These are phyloP conservation scores for Bilobella aurantiaca DNA, from an alignment of 1,140 invertebrate genomes.

Conservation along the genomic window DNA sequence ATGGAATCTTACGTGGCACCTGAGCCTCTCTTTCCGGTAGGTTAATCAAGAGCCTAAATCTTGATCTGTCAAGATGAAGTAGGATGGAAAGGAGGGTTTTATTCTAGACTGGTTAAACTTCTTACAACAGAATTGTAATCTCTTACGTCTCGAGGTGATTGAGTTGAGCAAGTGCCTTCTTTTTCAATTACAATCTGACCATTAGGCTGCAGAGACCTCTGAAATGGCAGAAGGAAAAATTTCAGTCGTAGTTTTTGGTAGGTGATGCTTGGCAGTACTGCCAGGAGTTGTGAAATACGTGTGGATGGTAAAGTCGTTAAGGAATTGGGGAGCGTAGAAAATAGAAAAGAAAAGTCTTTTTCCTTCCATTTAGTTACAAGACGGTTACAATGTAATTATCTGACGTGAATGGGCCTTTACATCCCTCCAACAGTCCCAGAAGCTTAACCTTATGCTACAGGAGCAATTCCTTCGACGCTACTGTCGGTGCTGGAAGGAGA, in stretches of 20 bases:
- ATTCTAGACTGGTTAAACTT: too few relatives aligned
- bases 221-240: too few relatives aligned
- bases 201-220: too few relatives aligned
- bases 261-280: too few relatives aligned
- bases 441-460: conserved; percentile 11
- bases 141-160: background rate
- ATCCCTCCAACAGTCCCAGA: background rate
- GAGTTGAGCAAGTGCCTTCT: background rate
- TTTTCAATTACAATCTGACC: background rate
- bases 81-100: too few relatives aligned
- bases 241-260: too few relatives aligned
- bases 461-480: too few relatives aligned
- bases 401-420: conserved; percentile 22
- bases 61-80: too few relatives aligned
- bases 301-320: background rate
- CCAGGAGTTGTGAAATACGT: background rate
- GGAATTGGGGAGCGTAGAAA: background rate
- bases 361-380: conserved; percentile 29
- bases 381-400: conserved; percentile 36
- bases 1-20: too few relatives aligned
- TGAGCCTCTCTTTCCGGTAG: too few relatives aligned
- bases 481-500: conserved; percentile 4
- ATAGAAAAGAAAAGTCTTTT: background rate
- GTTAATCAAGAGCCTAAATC: too few relatives aligned
- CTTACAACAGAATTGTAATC: too few relatives aligned